phyloP scores from a whole-genome alignment of 2,113 vertebrate genomes.

The Sinosuthora webbiana region DNA sequence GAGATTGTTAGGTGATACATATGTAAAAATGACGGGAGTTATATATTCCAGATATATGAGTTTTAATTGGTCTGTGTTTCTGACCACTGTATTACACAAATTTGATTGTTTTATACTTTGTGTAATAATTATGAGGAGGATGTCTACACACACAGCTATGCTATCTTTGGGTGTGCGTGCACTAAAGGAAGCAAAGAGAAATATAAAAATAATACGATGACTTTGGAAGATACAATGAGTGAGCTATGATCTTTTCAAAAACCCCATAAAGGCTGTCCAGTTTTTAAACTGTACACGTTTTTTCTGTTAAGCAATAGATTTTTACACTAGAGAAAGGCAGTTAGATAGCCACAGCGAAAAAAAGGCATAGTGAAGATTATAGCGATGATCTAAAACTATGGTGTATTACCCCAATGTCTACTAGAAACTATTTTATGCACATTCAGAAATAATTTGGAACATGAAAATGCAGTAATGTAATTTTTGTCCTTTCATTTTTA shows the following conservation, averaged over 20 bases:
- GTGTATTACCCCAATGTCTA: not conserved
- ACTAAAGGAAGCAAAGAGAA: not conserved
- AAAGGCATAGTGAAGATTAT: not conserved
- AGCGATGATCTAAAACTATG: not conserved
- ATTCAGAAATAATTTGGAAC: not conserved
- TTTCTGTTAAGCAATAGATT: not conserved
- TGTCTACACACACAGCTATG: not conserved
- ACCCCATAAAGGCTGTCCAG: not conserved
- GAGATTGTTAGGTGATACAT: not conserved
- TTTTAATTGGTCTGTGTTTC: not conserved
- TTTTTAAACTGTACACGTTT: not conserved
- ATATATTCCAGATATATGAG: not conserved
- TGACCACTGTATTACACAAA: not conserved
- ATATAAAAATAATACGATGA: not conserved
- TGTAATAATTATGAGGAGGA: not conserved
- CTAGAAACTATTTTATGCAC: not conserved
- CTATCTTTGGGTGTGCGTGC: rapidly evolving
- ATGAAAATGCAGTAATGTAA: not conserved
- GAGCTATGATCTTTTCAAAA: not conserved
- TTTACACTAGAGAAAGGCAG: not conserved
- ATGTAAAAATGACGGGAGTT: not conserved
- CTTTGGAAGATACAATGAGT: not conserved
- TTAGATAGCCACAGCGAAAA: not conserved
- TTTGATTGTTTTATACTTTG: not conserved
- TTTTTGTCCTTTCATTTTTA: not conserved